Base-by-base conservation (phyloP, 2,113 vertebrate species). In the Pyxicephalus adspersus region DNA sequence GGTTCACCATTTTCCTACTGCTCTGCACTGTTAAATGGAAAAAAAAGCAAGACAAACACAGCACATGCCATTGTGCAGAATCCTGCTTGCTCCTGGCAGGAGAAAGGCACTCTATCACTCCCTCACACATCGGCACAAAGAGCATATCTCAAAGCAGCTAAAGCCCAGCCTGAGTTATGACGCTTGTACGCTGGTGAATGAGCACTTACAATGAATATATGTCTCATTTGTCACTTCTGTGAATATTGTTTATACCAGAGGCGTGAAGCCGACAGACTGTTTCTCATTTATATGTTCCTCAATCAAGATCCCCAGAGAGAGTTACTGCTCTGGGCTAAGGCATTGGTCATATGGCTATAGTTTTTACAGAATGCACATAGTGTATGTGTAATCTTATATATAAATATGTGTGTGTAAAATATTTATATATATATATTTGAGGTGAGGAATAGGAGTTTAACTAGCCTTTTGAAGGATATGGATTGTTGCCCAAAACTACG, bases 121-220 rank as follows among this genome's bases (percentile, higher is more conserved):
- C 6, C 60, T 64, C 78, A 73, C 67, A 64, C 64, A 68, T 64
- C 58, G 64, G 15, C 51, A 22, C 38, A 64, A n/a, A 81, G 66
- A 22, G 45, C 58, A 81, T 81, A 73, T 81, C 58, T 73, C 78
- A 81, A 31, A 34, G 26, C 0, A 31, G 55, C 28, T 60, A 60
- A 61, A 80, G n/a, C 38, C 45, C 4, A 7, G 22, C 20, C 45
- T 81, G 78, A 81, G 68, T 81, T 81, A 81, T 73, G 58, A 38
- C 5, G 26, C 78, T 73, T 73, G 78, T 81, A 64, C 68, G 26
- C 78, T 81, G 58, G 64, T 81, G 68, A 73, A 81, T 23, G 67
- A 55, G 78, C 78, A 73, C 78, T 81, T 81, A 63, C 58, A 73
- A 73, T 64, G 78, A 81, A 72, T 72, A 73, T 81, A 64, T 64